Percentiles rank a stretch among this genome's conserved stretches.
These are phyloP conservation scores for Phylloscopus trochiloides DNA, from an alignment of 2,113 vertebrate species.

Conservation along the genomic window DNA sequence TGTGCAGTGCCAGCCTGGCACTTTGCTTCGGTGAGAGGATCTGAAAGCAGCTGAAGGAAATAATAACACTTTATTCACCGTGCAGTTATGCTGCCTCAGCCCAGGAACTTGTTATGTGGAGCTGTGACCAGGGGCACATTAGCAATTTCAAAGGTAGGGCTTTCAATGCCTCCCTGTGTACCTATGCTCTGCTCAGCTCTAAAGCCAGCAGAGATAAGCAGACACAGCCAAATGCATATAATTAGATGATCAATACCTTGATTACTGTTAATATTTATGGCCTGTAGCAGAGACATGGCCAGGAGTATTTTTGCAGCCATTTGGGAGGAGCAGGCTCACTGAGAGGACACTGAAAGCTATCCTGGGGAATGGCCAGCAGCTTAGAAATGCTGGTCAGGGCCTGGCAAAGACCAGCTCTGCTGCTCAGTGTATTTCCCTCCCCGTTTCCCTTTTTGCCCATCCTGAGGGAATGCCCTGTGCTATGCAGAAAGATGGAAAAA, in stretches of 20 bases:
- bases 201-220: slow-evolving; percentile 6
- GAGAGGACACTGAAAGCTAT: neutral
- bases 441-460: neutral
- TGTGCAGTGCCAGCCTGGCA: neutral
- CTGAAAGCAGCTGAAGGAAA: slow-evolving; percentile 9
- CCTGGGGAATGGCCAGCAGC: neutral
- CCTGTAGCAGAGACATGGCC: neutral
- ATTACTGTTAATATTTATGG: slow-evolving; percentile 32
- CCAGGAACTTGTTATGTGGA: neutral
- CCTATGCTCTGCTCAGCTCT: neutral
- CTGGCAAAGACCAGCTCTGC: neutral
- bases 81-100: neutral
- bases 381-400: neutral
- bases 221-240: slow-evolving; percentile 4
- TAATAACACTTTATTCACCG: neutral
- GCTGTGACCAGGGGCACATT: slow-evolving; percentile 1
- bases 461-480: neutral
- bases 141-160: neutral
- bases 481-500: no score
- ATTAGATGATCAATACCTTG: slow-evolving; percentile 28
- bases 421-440: neutral
- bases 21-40: neutral
- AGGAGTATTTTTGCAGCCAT: neutral
- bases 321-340: neutral
- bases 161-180: neutral